phyloP scores from a whole-genome alignment of 2,888 invertebrate species.

The Melanostoma scalare region DNA sequence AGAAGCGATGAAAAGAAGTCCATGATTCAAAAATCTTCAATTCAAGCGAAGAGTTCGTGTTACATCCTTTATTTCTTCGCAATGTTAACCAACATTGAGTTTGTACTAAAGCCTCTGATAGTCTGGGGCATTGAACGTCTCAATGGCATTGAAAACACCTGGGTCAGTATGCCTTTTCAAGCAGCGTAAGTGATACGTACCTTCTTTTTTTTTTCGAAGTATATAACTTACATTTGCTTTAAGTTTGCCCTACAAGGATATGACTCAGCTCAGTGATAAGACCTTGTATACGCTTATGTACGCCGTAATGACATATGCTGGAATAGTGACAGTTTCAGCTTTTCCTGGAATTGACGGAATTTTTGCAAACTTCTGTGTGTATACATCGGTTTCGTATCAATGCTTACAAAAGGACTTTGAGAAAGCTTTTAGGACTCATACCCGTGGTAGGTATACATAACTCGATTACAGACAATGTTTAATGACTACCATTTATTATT shows the following conservation, averaged over 20 bases:
- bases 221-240: not conserved
- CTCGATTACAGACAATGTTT: not conserved
- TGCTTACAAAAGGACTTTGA: slow-evolving; percentile 29
- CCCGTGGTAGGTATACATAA: not conserved
- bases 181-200: slow-evolving; percentile 9
- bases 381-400: not conserved
- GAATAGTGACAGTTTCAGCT: slow-evolving; percentile 23
- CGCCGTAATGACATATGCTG: slow-evolving; percentile 5
- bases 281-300: slow-evolving; percentile 1
- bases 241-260: slow-evolving; percentile 34
- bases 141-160: not conserved
- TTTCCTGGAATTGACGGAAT: slow-evolving; percentile 19
- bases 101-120: not conserved
- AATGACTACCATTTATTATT: no score
- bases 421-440: not conserved
- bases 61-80: no score
- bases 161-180: slow-evolving; percentile 21
- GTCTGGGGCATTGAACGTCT: not conserved
- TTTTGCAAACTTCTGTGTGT: slow-evolving; percentile 14
- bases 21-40: no score
- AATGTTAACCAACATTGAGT: no score
- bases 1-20: no score
- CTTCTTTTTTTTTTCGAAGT: not conserved
- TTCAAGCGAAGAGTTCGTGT: no score
- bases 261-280: slow-evolving; percentile 29